Evolutionary conservation across 2,888 invertebrate genomes (phyloP).

Genomic region (Acrobasis suavella): DNA sequence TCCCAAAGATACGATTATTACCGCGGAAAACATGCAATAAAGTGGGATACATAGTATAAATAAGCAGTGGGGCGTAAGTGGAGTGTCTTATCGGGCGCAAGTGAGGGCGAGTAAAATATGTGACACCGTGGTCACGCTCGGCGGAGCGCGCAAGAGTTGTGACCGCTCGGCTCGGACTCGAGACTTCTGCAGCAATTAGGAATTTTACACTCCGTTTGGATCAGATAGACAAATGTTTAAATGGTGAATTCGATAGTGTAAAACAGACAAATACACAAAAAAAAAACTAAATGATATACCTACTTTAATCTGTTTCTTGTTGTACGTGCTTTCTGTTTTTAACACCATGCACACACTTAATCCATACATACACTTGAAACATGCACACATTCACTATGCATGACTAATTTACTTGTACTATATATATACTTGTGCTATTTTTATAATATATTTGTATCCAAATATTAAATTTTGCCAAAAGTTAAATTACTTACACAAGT

Average conservation of each 20-base stretch:
- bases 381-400: too few species aligned
- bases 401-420: too few species aligned
- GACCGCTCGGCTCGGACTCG: constrained; percentile 53
- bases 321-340: too few species aligned
- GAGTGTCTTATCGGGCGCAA: constrained; percentile 44
- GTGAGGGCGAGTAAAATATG: constrained; percentile 68
- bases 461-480: too few species aligned
- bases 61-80: constrained; percentile 37
- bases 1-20: constrained; percentile 18
- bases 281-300: neutral
- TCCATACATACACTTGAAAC: too few species aligned
- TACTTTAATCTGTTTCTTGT: too few species aligned
- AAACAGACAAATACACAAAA: neutral
- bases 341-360: too few species aligned
- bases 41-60: constrained; percentile 18
- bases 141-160: constrained; percentile 71
- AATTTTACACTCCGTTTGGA: constrained; percentile 25
- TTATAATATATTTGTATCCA: too few species aligned
- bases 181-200: constrained; percentile 35
- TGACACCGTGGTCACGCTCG: constrained; percentile 69
- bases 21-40: constrained; percentile 26
- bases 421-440: too few species aligned
- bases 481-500: too few species aligned
- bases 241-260: neutral
- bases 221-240: constrained; percentile 1